Evolutionary conservation across 2,797 vertebrate species (phyloP).

Genomic region (Apogon hyalosoma): DNA sequence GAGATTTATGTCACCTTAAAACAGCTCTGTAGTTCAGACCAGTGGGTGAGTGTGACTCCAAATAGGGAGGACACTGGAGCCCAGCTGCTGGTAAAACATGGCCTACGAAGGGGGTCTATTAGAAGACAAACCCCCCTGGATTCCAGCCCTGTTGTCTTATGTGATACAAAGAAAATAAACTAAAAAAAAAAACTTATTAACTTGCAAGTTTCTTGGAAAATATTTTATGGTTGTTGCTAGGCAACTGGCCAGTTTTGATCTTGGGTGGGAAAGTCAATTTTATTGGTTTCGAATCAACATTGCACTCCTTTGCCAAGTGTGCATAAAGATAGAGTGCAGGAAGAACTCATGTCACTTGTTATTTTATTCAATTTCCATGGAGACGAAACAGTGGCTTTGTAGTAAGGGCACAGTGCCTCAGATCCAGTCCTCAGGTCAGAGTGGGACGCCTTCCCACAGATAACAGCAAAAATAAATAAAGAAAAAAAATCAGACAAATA

Average conservation of each 20-base stretch:
- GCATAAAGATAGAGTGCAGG: conserved; percentile 20
- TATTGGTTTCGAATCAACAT: conserved; percentile 26
- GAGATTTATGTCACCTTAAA: conserved; percentile 46
- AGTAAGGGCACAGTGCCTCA: conserved; percentile 6
- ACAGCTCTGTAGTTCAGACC: conserved; percentile 31
- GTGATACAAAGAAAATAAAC: conserved; percentile 51
- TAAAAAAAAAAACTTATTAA: conserved; percentile 60
- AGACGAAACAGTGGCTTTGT: conserved; percentile 6
- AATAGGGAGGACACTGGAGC: conserved; percentile 30
- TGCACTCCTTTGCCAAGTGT: conserved; percentile 8
- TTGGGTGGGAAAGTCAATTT: conserved; percentile 57
- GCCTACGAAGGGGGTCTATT: conserved; percentile 41
- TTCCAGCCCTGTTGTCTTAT: conserved; percentile 42
- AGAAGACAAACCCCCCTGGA: conserved; percentile 60
- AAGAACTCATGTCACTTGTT: conserved; percentile 17
- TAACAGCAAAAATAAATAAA: not conserved
- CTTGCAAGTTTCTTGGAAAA: conserved; percentile 45
- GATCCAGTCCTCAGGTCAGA: conserved; percentile 1
- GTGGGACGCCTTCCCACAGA: not conserved
- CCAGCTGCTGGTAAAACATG: conserved; percentile 30
- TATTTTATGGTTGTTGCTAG: conserved; percentile 54
- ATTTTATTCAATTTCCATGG: conserved; percentile 40
- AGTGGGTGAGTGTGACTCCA: conserved; percentile 29
- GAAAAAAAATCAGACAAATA: no score
- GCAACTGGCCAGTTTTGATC: conserved; percentile 29